phyloP scores from a whole-genome alignment of 2,797 vertebrate genomes.

The Acrossocheilus fasciatus region DNA sequence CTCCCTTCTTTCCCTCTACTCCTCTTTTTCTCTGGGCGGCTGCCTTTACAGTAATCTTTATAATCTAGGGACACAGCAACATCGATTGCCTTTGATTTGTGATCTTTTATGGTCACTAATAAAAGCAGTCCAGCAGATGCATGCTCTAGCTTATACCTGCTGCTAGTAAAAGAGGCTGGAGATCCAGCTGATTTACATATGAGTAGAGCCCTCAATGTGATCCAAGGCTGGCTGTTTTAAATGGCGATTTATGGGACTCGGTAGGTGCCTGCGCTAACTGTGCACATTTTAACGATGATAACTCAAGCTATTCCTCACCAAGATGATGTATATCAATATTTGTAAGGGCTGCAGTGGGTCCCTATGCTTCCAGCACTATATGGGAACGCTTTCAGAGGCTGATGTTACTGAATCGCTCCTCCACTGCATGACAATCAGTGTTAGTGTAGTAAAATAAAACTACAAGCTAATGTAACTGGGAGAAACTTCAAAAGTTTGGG shows the following conservation, averaged over 20 bases:
- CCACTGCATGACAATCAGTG: background rate
- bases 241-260: slow-evolving; percentile 65
- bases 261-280: slow-evolving; percentile 55
- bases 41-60: slow-evolving; percentile 60
- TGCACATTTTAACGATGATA: slow-evolving; percentile 71
- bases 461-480: background rate
- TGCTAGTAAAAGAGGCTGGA: slow-evolving; percentile 63
- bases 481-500: background rate
- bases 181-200: slow-evolving; percentile 69
- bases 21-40: slow-evolving; percentile 30
- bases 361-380: background rate
- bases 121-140: slow-evolving; percentile 55
- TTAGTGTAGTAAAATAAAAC: background rate
- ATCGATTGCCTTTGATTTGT: slow-evolving; percentile 69
- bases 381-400: background rate
- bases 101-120: slow-evolving; percentile 64
- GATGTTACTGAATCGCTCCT: background rate
- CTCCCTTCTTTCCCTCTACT: slow-evolving; percentile 31
- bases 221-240: slow-evolving; percentile 72
- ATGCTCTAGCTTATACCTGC: slow-evolving; percentile 61
- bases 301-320: slow-evolving; percentile 53
- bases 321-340: slow-evolving; percentile 62
- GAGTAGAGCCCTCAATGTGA: slow-evolving; percentile 58
- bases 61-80: slow-evolving; percentile 64
- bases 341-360: background rate